Conservation (phyloP, 2,888 invertebrate species). For the Brachycybe producta region DNA sequence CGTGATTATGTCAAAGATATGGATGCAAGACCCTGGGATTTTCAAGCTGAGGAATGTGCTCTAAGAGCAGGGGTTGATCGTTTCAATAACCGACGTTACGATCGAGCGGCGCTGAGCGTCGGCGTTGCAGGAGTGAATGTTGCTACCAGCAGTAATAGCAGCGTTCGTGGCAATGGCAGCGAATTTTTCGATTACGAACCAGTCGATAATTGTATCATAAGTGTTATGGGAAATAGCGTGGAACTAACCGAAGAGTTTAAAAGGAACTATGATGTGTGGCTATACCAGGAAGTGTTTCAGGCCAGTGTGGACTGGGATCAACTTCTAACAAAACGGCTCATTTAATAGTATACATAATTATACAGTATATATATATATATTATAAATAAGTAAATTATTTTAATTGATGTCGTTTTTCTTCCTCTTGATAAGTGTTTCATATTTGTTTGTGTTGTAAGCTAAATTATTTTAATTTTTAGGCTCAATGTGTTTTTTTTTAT, state of each 20-base stretch:
- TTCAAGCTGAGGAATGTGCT: conserved; percentile 90
- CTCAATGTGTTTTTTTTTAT: too few species aligned
- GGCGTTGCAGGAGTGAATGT: not conserved
- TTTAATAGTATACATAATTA: too few species aligned
- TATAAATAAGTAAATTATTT: too few species aligned
- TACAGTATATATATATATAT: too few species aligned
- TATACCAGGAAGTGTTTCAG: conserved; percentile 90
- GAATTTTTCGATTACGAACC: conserved; percentile 42
- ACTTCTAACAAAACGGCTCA: too few species aligned
- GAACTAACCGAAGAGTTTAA: conserved; percentile 88
- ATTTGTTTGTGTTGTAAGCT: too few species aligned
- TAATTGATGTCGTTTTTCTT: too few species aligned
- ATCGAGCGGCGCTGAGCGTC: conserved; percentile 30
- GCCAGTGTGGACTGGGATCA: conserved; percentile 49
- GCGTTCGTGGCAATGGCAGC: not conserved
- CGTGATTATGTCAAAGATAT: conserved; percentile 48
- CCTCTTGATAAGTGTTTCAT: too few species aligned
- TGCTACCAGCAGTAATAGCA: not conserved
- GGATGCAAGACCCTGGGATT: conserved; percentile 96
- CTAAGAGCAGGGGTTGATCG: conserved; percentile 86
- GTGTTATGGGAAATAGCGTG: conserved; percentile 60
- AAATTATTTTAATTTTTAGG: too few species aligned
- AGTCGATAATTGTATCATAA: conserved; percentile 68
- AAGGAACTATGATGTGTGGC: conserved; percentile 84
- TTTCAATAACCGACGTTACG: conserved; percentile 87